These are phyloP conservation scores for Isichthys henryi DNA, from an alignment of 2,113 vertebrate species.

Conservation along the genomic window DNA sequence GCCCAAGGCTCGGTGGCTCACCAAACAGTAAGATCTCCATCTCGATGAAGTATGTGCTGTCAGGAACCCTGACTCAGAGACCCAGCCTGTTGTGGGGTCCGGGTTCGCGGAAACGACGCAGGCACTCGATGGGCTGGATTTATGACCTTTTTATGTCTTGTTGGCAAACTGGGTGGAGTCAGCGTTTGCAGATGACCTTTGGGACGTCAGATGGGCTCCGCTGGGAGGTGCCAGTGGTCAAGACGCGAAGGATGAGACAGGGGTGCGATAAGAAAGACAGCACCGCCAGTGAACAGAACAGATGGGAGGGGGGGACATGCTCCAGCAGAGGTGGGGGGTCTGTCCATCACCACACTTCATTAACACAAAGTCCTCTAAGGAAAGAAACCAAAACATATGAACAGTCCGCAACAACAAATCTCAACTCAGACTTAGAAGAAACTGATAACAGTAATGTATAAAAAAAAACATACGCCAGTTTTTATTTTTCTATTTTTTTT, in stretches of 20 bases:
- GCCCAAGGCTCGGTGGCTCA: not conserved
- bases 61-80: not conserved
- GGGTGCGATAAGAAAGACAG: not conserved
- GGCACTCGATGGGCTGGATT: not conserved
- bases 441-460: not conserved
- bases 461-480: not conserved
- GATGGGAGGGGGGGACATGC: not conserved
- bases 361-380: not conserved
- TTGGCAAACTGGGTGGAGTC: not conserved
- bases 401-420: not conserved
- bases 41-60: not conserved
- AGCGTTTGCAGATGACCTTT: not conserved
- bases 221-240: not conserved
- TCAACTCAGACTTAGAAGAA: not conserved
- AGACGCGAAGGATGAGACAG: not conserved
- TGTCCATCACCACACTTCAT: not conserved
- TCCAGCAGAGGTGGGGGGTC: not conserved
- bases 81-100: not conserved
- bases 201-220: not conserved
- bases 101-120: not conserved
- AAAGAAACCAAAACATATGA: not conserved
- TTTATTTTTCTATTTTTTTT: slow-evolving; percentile 61
- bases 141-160: not conserved
- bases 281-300: not conserved
- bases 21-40: not conserved